A percentile compares a stretch with the other conserved stretches of the same genome.
phyloP scores from a whole-genome alignment of 2,113 vertebrate genomes.

The Oriolus oriolus region DNA sequence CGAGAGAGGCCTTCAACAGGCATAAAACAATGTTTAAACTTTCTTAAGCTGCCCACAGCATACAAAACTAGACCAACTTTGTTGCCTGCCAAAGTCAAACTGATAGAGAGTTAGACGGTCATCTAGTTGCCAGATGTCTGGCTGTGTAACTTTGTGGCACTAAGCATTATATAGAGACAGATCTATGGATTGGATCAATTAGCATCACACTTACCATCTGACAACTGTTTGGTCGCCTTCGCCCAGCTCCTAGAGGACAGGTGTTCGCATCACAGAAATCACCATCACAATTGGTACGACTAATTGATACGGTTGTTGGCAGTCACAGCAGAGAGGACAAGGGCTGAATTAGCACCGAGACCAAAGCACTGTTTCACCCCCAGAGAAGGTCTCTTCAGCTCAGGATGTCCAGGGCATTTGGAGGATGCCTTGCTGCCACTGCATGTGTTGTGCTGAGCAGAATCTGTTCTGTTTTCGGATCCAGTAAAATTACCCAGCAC shows the following conservation, averaged over 20 bases:
- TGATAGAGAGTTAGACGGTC: conserved; percentile 64
- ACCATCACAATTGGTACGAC: conserved; percentile 65
- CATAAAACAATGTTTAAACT: conserved; percentile 14
- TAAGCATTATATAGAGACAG: conserved; percentile 64
- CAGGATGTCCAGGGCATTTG: not conserved
- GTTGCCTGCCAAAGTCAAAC: conserved; percentile 63
- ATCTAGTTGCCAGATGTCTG: conserved; percentile 79
- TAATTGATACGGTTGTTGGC: conserved; percentile 72
- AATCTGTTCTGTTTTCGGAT: not conserved
- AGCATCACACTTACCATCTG: conserved; percentile 80
- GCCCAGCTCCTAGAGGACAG: conserved; percentile 76
- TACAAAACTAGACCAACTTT: conserved; percentile 58
- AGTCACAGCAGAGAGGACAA: conserved; percentile 67
- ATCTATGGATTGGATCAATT: conserved; percentile 78
- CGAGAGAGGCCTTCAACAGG: not conserved
- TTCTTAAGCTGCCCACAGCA: conserved; percentile 43
- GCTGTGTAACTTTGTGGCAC: conserved; percentile 75
- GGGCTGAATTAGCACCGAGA: conserved; percentile 47
- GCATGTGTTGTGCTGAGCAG: not conserved
- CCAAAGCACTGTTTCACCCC: conserved; percentile 26
- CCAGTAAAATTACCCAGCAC: not conserved
- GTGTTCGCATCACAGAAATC: conserved; percentile 72
- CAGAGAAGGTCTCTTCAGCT: conserved; percentile 43
- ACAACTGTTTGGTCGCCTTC: conserved; percentile 76
- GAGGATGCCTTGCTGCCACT: not conserved